phyloP scores from a whole-genome alignment of 1,140 invertebrate genomes.

The Eriosoma lanigerum region DNA sequence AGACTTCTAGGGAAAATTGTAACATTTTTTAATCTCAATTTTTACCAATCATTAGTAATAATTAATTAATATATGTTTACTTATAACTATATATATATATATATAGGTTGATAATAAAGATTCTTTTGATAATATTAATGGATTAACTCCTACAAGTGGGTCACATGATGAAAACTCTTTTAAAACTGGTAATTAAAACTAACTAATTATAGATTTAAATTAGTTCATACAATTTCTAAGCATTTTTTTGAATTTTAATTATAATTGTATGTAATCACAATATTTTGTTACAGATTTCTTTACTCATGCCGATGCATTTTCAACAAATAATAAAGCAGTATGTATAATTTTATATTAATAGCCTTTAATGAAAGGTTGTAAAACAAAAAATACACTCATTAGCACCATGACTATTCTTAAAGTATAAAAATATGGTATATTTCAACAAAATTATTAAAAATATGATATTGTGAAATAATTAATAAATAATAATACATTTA shows the following conservation, averaged over 20 bases:
- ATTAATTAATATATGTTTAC: not conserved
- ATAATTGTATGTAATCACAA: not conserved
- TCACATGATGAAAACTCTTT: constrained; percentile 25
- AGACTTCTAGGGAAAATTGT: constrained; percentile 55
- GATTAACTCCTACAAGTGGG: not conserved
- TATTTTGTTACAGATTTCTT: constrained; percentile 22
- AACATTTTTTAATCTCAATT: not conserved
- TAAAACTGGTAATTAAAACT: constrained; percentile 8
- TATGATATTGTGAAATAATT: no score
- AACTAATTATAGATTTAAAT: not conserved
- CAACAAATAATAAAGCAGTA: constrained; percentile 24
- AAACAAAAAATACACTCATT: no score
- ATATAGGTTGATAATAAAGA: constrained; percentile 38
- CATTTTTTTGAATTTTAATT: not conserved
- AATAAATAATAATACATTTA: no score
- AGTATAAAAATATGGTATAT: no score
- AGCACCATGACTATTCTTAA: no score
- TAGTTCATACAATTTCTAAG: no score
- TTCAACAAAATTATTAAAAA: no score
- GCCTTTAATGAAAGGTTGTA: no score
- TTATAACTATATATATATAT: not conserved
- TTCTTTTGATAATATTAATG: constrained; percentile 43
- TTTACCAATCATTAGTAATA: not conserved
- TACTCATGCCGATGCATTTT: constrained; percentile 43
- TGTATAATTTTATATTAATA: not conserved